phyloP scores from a whole-genome alignment of 2,888 invertebrate genomes.

The Fabriciana adippe region DNA sequence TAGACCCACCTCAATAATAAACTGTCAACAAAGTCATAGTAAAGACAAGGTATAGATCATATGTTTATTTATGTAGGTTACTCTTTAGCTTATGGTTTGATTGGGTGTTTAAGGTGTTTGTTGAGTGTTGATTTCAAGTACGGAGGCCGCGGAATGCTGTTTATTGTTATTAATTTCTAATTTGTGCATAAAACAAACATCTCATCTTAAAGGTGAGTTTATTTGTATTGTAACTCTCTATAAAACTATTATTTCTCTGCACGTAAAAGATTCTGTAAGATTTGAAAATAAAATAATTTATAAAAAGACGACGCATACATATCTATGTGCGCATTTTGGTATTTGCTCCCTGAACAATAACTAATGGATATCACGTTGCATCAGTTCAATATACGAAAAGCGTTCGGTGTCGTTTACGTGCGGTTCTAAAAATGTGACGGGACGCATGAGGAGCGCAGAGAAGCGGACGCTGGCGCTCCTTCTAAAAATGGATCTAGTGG shows the following conservation, averaged over 20 bases:
- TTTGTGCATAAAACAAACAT: conserved; percentile 63
- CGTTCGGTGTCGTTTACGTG: conserved; percentile 75
- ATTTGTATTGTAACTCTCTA: conserved; percentile 15
- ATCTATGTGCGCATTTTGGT: conserved; percentile 66
- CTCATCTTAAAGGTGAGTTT: conserved; percentile 61
- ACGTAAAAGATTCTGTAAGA: conserved; percentile 16
- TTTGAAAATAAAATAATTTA: conserved; percentile 31
- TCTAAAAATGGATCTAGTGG: conserved; percentile 79
- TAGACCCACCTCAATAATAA: conserved; percentile 4
- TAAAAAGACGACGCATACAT: conserved; percentile 54
- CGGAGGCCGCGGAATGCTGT: conserved; percentile 77
- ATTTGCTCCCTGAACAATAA: conserved; percentile 50
- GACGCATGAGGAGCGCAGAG: conserved; percentile 67
- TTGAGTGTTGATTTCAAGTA: conserved; percentile 70
- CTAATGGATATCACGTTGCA: conserved; percentile 46
- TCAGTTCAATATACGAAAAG: conserved; percentile 46
- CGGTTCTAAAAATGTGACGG: conserved; percentile 78
- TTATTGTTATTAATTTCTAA: conserved; percentile 72
- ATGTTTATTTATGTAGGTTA: conserved; percentile 79
- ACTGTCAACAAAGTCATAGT: conserved; percentile 31
- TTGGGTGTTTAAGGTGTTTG: conserved; percentile 75
- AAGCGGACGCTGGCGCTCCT: conserved; percentile 72
- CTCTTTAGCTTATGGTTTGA: conserved; percentile 74
- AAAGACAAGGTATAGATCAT: conserved; percentile 61
- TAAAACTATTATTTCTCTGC: conserved; percentile 26